Conservation (phyloP, 64 coral and sea anemone species). For the Trachythela sp. region DNA sequence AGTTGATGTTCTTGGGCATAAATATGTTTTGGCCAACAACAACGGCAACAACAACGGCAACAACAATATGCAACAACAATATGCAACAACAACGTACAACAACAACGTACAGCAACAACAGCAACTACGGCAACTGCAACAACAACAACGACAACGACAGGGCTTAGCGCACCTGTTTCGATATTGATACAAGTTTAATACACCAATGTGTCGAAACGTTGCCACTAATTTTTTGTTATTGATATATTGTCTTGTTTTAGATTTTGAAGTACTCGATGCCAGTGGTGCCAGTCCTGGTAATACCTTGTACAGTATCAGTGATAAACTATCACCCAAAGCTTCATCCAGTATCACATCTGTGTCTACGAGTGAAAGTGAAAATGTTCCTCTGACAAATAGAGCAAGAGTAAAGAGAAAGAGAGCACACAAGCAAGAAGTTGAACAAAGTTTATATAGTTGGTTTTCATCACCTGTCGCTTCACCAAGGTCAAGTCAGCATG, state of each 20-base stretch:
- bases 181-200: too few species aligned
- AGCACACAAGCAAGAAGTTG: neutral
- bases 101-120: too few species aligned
- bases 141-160: too few species aligned
- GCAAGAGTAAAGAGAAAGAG: neutral
- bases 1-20: too few species aligned
- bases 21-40: too few species aligned
- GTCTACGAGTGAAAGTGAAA: constrained; percentile 5
- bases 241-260: neutral
- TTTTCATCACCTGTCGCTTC: constrained; percentile 9
- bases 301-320: neutral
- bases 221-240: too few species aligned
- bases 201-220: too few species aligned
- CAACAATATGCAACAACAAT: too few species aligned
- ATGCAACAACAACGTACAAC: too few species aligned
- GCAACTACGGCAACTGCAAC: too few species aligned
- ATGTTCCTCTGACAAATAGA: neutral
- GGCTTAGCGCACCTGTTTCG: too few species aligned
- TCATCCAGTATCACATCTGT: constrained; percentile 1
- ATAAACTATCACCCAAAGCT: neutral
- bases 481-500: neutral
- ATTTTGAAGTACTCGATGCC: neutral
- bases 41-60: too few species aligned
- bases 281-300: neutral
- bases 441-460: constrained; percentile 18